phyloP scores from a whole-genome alignment of 2,113 vertebrate genomes.

The Nannospalax galili region DNA sequence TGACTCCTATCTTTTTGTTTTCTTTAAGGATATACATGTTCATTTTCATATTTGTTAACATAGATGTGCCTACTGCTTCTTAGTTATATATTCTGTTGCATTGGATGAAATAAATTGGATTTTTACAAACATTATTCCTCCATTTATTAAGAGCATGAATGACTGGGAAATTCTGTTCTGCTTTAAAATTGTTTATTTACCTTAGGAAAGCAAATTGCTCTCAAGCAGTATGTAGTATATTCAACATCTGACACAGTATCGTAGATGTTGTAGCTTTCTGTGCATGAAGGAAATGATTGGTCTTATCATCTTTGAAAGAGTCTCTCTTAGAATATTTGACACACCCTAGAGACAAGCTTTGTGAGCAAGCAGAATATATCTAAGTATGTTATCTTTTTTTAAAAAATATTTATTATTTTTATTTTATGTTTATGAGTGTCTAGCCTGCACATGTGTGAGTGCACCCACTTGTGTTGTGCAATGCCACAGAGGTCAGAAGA shows the following conservation, averaged over 20 bases:
- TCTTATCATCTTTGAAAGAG: conserved; percentile 1
- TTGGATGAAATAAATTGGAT: background rate
- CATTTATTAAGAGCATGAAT: background rate
- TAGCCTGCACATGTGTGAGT: too few species aligned
- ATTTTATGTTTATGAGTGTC: too few species aligned
- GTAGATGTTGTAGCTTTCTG: background rate
- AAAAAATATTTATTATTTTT: too few species aligned
- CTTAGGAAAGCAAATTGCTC: background rate
- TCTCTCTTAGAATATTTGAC: background rate
- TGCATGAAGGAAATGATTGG: conserved; percentile 11
- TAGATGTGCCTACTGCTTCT: background rate
- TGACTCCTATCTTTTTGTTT: background rate
- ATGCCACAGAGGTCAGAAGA: too few species aligned
- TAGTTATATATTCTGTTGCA: background rate
- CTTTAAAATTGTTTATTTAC: conserved; percentile 60
- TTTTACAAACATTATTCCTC: conserved; percentile 24
- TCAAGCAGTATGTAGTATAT: background rate
- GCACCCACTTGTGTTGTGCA: too few species aligned
- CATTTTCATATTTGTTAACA: conserved; percentile 21
- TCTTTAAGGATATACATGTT: background rate
- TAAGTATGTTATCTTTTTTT: background rate
- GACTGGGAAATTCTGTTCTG: conserved; percentile 16
- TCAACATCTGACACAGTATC: conserved; percentile 10
- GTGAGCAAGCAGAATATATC: background rate
- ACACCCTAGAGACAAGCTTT: background rate